Evolutionary conservation across 2,888 invertebrate species (phyloP).

Genomic region (Neoascia interrupta): DNA sequence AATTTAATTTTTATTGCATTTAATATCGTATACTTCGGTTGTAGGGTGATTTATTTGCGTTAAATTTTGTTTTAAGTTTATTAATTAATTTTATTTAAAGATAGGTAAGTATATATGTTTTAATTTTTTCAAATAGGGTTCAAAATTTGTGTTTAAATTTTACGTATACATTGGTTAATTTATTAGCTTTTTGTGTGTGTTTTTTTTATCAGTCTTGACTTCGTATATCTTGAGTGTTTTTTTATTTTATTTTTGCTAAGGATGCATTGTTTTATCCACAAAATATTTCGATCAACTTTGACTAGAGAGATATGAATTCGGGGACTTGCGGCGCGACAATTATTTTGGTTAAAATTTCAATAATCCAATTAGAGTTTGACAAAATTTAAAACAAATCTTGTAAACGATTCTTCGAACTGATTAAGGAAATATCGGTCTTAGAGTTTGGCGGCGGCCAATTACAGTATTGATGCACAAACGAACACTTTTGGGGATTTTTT

Average conservation of each 20-base stretch:
- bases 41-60: no score
- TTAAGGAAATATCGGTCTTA: conserved; percentile 14
- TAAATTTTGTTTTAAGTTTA: conserved; percentile 29
- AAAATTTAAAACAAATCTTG: conserved; percentile 31
- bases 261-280: conserved; percentile 41
- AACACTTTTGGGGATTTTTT: conserved; percentile 34
- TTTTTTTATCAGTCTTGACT: conserved; percentile 74
- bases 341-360: not conserved
- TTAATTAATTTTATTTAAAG: conserved; percentile 31
- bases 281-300: conserved; percentile 71
- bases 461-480: conserved; percentile 54
- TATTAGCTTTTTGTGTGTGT: conserved; percentile 48
- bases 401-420: conserved; percentile 37
- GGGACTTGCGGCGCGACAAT: no score
- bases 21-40: conserved; percentile 72
- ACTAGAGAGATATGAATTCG: no score
- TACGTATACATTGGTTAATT: conserved; percentile 78
- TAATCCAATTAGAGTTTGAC: conserved; percentile 21
- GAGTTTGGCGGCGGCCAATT: conserved; percentile 62
- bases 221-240: conserved; percentile 57
- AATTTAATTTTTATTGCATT: conserved; percentile 73
- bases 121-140: conserved; percentile 45
- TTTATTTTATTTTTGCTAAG: conserved; percentile 30
- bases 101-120: no score
- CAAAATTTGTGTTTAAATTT: conserved; percentile 71